These are phyloP conservation scores for Falco cherrug DNA, from an alignment of 2,797 vertebrate species.

Conservation along the genomic window DNA sequence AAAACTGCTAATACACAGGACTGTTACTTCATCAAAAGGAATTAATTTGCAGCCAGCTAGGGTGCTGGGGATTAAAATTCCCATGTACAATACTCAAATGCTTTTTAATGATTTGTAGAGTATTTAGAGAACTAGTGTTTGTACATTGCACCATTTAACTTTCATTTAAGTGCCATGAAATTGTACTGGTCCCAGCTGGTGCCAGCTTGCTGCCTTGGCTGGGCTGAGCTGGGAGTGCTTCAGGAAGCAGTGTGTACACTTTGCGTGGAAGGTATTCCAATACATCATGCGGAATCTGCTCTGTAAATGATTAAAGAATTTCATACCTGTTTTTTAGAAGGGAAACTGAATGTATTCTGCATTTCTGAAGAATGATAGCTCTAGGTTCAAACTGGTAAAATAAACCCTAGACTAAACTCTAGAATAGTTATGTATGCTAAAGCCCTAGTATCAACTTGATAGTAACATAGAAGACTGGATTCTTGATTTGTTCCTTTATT, in stretches of 20 bases:
- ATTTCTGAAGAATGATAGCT: background rate
- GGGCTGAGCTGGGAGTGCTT: background rate
- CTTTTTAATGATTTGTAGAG: background rate
- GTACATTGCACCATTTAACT: background rate
- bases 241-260: background rate
- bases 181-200: background rate
- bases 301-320: background rate
- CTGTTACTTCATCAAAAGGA: background rate
- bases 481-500: background rate
- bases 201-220: background rate
- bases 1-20: background rate
- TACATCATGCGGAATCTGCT: background rate
- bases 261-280: background rate
- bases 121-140: background rate
- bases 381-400: background rate
- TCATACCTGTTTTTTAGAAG: background rate
- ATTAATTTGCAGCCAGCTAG: background rate
- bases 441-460: background rate
- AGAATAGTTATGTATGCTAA: background rate
- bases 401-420: background rate
- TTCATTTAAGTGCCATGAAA: background rate
- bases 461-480: background rate
- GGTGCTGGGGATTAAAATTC: constrained; percentile 14
- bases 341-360: background rate
- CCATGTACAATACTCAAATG: background rate